These are phyloP conservation scores for Orchesella flavescens DNA, from an alignment of 2,888 invertebrate genomes.

Conservation along the genomic window DNA sequence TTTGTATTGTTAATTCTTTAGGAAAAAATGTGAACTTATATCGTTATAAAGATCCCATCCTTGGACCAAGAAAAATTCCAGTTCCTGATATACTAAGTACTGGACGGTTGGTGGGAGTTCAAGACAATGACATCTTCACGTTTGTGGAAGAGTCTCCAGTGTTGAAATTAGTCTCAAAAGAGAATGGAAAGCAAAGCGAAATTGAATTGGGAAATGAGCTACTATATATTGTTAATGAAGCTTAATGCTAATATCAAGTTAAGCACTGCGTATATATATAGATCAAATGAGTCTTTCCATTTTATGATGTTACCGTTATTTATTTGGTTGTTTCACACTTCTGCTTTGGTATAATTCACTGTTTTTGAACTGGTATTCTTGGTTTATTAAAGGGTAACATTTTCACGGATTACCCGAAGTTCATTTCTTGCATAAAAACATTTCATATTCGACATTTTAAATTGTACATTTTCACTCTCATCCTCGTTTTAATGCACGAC, in stretches of 20 bases:
- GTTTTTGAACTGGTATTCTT: too few relatives aligned
- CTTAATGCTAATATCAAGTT: background rate
- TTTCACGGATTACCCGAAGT: too few relatives aligned
- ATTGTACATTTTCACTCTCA: too few relatives aligned
- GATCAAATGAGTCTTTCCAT: too few relatives aligned
- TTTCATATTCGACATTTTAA: too few relatives aligned
- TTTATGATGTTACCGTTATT: too few relatives aligned
- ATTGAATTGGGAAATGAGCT: conserved; percentile 53
- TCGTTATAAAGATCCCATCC: conserved; percentile 83
- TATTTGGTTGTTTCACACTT: too few relatives aligned
- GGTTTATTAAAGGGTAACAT: too few relatives aligned
- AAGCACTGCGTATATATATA: too few relatives aligned
- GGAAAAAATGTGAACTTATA: conserved; percentile 80
- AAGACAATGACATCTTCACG: conserved; percentile 75
- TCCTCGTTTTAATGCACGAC: too few relatives aligned
- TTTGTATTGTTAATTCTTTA: conserved; percentile 72
- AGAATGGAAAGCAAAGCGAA: conserved; percentile 34
- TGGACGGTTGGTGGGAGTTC: conserved; percentile 78
- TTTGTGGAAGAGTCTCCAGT: conserved; percentile 71
- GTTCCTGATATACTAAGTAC: conserved; percentile 78
- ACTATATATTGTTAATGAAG: conserved; percentile 49
- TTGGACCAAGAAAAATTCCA: conserved; percentile 87
- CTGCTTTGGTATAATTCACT: too few relatives aligned
- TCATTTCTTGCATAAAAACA: too few relatives aligned
- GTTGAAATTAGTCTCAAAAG: conserved; percentile 39